These are phyloP conservation scores for Melinaea marsaeus DNA, from an alignment of 2,888 invertebrate species.

Conservation along the genomic window DNA sequence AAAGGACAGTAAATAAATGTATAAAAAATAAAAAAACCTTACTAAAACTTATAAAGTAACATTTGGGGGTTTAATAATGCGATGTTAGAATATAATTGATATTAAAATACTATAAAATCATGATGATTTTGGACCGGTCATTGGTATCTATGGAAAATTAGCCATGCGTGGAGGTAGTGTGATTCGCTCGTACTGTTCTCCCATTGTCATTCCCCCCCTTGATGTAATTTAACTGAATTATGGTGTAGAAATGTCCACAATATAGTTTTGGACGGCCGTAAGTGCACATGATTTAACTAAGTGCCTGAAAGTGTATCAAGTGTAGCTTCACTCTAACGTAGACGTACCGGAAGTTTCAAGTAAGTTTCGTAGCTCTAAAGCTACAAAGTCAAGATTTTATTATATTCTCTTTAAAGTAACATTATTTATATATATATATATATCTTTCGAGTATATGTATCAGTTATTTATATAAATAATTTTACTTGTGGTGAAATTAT, in stretches of 20 bases:
- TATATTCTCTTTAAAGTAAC: neutral
- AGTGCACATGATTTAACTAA: conserved; percentile 50
- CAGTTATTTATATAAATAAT: too few species aligned
- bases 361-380: conserved; percentile 41
- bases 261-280: conserved; percentile 68
- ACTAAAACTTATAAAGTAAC: too few species aligned
- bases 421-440: too few species aligned
- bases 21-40: too few species aligned
- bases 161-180: conserved; percentile 74
- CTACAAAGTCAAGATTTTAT: neutral
- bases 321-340: conserved; percentile 52
- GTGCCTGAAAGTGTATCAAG: conserved; percentile 38
- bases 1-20: too few species aligned
- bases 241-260: conserved; percentile 72
- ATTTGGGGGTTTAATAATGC: too few species aligned
- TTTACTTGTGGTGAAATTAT: too few species aligned
- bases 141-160: conserved; percentile 67
- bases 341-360: conserved; percentile 53
- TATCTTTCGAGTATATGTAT: too few species aligned
- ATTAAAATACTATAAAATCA: conserved; percentile 33
- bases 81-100: neutral
- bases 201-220: conserved; percentile 73
- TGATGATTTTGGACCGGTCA: conserved; percentile 59
- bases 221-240: conserved; percentile 76
- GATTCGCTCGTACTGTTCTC: conserved; percentile 76